These are phyloP conservation scores for Melanogrammus aeglefinus DNA, from an alignment of 2,797 vertebrate species.

Conservation along the genomic window DNA sequence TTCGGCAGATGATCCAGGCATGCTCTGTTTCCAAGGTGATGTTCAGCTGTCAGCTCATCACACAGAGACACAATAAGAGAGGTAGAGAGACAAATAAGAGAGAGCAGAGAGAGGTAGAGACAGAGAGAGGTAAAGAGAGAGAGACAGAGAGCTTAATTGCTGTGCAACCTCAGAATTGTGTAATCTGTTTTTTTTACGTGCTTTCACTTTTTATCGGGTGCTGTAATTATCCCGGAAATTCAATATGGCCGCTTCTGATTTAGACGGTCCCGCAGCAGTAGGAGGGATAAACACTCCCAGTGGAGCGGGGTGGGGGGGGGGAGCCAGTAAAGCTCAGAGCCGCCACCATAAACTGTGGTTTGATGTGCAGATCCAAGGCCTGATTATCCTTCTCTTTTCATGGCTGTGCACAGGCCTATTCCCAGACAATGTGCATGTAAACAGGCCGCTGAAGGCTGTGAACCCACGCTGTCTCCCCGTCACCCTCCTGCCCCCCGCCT, in stretches of 20 bases:
- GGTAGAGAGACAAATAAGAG: too few species aligned
- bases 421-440: neutral
- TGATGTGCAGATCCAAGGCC: neutral
- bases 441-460: neutral
- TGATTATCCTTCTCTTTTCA: neutral
- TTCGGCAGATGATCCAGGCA: neutral
- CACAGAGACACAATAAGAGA: too few species aligned
- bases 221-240: neutral
- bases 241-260: neutral
- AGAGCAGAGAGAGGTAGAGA: too few species aligned
- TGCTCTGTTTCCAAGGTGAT: neutral
- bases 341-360: neutral
- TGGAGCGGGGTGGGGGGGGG: too few species aligned
- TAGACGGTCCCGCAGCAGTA: neutral
- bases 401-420: slow-evolving; percentile 11
- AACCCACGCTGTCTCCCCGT: neutral
- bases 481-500: neutral
- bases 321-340: neutral
- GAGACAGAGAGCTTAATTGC: neutral
- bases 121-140: neutral
- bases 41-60: neutral
- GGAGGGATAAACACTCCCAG: neutral
- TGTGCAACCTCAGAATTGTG: neutral
- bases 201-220: slow-evolving; percentile 2
- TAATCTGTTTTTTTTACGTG: neutral